A percentile compares a stretch with the other conserved stretches of the same genome.
Evolutionary conservation across 1,140 invertebrate species (phyloP).

Genomic region (Armadillidium nasatum): DNA sequence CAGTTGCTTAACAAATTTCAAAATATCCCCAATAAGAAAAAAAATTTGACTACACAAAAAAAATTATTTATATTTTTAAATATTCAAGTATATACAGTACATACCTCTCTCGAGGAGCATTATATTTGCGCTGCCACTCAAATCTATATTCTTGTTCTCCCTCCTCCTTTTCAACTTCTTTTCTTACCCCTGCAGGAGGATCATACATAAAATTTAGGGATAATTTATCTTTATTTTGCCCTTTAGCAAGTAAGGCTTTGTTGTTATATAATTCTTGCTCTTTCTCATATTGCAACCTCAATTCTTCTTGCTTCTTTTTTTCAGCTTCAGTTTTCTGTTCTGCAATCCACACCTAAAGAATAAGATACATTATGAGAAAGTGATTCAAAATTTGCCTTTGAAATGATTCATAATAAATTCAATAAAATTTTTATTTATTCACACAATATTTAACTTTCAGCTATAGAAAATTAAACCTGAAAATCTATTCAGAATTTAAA

Average conservation of each 20-base stretch:
- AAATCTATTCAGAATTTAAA: too few species aligned
- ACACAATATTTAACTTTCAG: too few species aligned
- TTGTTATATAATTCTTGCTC: conserved; percentile 98
- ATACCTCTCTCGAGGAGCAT: conserved; percentile 87
- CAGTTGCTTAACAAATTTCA: too few species aligned
- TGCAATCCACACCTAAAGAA: conserved; percentile 79
- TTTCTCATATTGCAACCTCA: conserved; percentile 94
- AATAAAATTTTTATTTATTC: too few species aligned
- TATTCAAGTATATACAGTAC: conserved; percentile 36
- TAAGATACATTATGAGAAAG: too few species aligned
- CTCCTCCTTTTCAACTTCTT: conserved; percentile 79
- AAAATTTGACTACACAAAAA: too few species aligned
- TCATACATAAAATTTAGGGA: conserved; percentile 99
- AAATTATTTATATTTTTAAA: conserved; percentile 16
- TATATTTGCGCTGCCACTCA: conserved; percentile 98
- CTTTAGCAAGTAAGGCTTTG: conserved; percentile 89
- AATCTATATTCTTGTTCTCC: conserved; percentile 97
- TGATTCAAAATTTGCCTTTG: too few species aligned
- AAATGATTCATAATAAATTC: too few species aligned
- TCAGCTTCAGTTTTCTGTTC: conserved; percentile 95
- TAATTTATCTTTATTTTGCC: conserved; percentile 94
- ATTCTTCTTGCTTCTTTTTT: conserved; percentile 96
- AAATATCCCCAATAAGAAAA: too few species aligned
- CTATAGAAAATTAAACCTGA: too few species aligned
- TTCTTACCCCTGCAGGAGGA: conserved; percentile 93